Evolutionary conservation across 2,888 invertebrate species (phyloP).

Genomic region (Mythimna pallens): DNA sequence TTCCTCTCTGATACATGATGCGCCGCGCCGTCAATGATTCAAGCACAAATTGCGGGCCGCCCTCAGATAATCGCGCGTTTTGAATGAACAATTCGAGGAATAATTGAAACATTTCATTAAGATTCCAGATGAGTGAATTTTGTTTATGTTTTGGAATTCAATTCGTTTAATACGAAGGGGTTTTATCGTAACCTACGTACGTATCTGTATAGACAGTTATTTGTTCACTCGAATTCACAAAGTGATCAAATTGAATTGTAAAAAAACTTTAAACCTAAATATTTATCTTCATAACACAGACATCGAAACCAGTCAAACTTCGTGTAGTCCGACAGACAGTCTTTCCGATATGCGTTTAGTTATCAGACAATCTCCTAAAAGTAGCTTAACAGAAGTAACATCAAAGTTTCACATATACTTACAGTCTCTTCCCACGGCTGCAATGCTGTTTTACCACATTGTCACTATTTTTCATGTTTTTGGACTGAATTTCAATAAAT

Average conservation of each 20-base stretch:
- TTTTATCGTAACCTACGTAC: constrained; percentile 9
- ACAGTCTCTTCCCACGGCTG: neutral
- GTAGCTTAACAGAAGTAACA: neutral
- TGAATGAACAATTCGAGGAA: constrained; percentile 56
- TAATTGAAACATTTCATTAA: constrained; percentile 57
- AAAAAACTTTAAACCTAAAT: neutral
- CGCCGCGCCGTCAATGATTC: constrained; percentile 58
- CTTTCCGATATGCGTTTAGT: neutral
- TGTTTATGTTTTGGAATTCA: constrained; percentile 49
- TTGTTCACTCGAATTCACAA: neutral
- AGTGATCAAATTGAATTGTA: neutral
- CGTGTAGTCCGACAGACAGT: neutral
- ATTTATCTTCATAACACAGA: neutral
- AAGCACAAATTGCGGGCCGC: constrained; percentile 50
- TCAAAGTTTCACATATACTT: constrained; percentile 3
- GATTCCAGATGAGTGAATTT: constrained; percentile 53
- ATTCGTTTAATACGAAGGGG: constrained; percentile 12
- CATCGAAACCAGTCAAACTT: neutral
- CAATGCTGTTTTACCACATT: constrained; percentile 15
- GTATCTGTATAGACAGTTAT: neutral
- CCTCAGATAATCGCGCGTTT: constrained; percentile 48
- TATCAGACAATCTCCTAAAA: neutral
- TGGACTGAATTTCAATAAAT: neutral
- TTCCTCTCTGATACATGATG: constrained; percentile 53
- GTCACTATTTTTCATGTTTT: neutral